Base-by-base conservation (phyloP, 2,888 invertebrate genomes). In the Beris morrisii region DNA sequence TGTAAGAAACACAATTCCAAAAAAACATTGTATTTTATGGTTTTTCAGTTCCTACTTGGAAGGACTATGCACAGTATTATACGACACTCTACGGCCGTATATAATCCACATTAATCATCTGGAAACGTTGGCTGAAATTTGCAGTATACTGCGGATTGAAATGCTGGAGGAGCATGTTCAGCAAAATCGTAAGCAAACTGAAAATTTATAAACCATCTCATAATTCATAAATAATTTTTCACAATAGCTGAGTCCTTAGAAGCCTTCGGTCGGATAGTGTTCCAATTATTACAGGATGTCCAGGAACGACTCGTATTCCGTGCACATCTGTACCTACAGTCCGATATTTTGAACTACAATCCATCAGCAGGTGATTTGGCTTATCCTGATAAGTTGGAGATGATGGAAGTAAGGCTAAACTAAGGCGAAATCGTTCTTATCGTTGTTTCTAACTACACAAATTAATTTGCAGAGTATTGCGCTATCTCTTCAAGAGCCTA, bases 91-190 rank as follows among this genome's bases (percentile, higher is more conserved):
- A 70, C 85, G 98, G 2, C 98, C 99, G 0, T 88, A 93, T 73
- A 90, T 99, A 65, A 96, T 99, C 69, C 94, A 96, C 79, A 93
- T 98, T 69, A 95, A 96, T 77, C 98, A 99, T 79, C 83, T 99
- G 76, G 99, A 99, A 83, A 97, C 98, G 0, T 83, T 99, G 30
- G 94, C 97, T 0, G 99, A 99, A 80, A 88, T 99, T 58, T 98
- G 98, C 77, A 91, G 93, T 50, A 97, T 98, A 72, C 81, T 98
- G 46, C 85, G 94, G 69, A 88, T 91, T 64, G 95, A 97, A 82
- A 93, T 97, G 86, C 83, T 96, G 9, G 94, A 94, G 75, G 96
- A 95, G 73, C 93, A 95, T 75, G 92, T 93, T 15, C 88, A 89
- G 70, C 89, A 90, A 73, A 92, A 91, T 76, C 87, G 92, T 89